Evolutionary conservation across 2,113 vertebrate genomes (phyloP).

Genomic region (Forbesichthys papilliferus): DNA sequence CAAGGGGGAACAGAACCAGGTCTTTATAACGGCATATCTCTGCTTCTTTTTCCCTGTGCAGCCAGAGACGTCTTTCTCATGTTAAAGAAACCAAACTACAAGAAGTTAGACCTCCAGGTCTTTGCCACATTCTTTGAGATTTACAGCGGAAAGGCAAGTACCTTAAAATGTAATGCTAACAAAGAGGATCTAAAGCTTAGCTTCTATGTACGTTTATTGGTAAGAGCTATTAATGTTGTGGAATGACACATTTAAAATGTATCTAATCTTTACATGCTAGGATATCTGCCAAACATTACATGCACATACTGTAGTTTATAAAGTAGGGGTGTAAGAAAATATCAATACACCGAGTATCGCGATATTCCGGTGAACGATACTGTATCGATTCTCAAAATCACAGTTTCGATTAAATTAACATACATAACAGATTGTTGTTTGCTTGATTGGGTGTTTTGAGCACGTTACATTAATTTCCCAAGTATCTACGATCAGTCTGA

Average conservation of each 20-base stretch:
- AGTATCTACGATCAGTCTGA: no score
- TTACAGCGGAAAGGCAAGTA: slow-evolving; percentile 93
- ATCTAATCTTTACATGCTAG: neutral
- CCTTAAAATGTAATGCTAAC: neutral
- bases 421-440: neutral
- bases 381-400: no score
- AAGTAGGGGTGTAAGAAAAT: no score
- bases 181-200: neutral
- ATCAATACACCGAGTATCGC: no score
- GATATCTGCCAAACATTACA: neutral
- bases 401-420: neutral
- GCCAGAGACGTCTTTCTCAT: slow-evolving; percentile 97
- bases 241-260: neutral
- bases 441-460: neutral
- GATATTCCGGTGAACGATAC: no score
- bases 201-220: no score
- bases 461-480: no score
- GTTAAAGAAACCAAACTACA: slow-evolving; percentile 95
- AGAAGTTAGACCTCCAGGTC: slow-evolving; percentile 96
- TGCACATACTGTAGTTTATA: neutral
- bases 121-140: slow-evolving; percentile 99
- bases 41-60: slow-evolving; percentile 58
- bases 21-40: neutral
- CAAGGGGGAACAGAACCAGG: no score
- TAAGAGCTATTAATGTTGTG: neutral